Base-by-base conservation (phyloP, 2,888 invertebrate species). In the Macrophya annulata region DNA sequence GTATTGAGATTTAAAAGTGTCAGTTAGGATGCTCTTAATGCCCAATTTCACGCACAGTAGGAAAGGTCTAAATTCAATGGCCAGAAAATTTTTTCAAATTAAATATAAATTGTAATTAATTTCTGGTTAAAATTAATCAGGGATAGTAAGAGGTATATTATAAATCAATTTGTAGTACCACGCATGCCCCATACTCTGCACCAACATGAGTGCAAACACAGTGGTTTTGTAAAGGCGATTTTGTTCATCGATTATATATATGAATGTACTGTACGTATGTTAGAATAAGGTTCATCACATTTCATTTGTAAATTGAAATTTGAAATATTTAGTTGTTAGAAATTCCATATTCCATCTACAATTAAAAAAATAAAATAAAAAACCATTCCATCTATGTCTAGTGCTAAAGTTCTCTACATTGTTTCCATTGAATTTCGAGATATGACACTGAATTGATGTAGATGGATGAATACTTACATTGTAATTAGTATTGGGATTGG, bases 401-500 rank as follows among this genome's bases (percentile, higher is more conserved):
- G 62, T 84, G 37, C 68, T 74, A 74, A 76, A 74, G 25, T 59
- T 45, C 21, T 84, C 76, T 84, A 84, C 84, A 43, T 45, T 84
- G 76, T 84, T 71, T 59, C 59, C 72, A 84, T 55, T 71, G 43
- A 76, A 31, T 55, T 76, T 76, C 45, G 79, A 79, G 79, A 92
- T 91, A 90, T 90, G 89, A 92, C 91, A 92, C 89, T 91, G 90
- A 92, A 90, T 89, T 90, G 90, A 90, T 89, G 90, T 92, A 92
- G 90, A 92, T 92, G 92, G 91, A 84, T 85, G 85, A 84, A 92
- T 92, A 93, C 92, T 93, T 93, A 93, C 92, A 92, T 93, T 92
- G 91, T 89, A 92, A 92, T 92, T 92, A 92, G 92, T 92, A 92
- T 92, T 91, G 91, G 92, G 92, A 92, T 92, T 92, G 92, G 92